Conservation (phyloP, 1,140 invertebrate species). For the Pantala flavescens region DNA sequence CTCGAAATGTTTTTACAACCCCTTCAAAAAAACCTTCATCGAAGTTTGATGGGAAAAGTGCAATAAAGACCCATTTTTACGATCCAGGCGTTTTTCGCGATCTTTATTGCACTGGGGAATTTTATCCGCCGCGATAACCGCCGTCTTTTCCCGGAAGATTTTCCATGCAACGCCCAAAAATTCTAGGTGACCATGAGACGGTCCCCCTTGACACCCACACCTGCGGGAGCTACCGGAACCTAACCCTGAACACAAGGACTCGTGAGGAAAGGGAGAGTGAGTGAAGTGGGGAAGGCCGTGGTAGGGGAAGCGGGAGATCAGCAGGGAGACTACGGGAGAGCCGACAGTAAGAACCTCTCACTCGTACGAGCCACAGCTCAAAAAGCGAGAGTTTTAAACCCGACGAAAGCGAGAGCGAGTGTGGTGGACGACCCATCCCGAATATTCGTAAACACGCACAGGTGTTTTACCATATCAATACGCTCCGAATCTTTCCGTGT, state of each 20-base stretch:
- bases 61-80: too few relatives aligned
- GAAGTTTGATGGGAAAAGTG: too few relatives aligned
- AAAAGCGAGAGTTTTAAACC: slow-evolving; percentile 1
- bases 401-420: neutral
- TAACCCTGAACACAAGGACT: neutral
- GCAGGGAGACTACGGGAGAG: neutral
- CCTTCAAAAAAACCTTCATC: too few relatives aligned
- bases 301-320: neutral
- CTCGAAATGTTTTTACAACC: too few relatives aligned
- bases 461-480: too few relatives aligned
- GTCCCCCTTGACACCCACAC: neutral
- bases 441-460: neutral
- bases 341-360: neutral
- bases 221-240: neutral
- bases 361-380: neutral
- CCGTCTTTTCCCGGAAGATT: too few relatives aligned
- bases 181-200: too few relatives aligned
- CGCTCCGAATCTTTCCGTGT: too few relatives aligned
- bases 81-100: too few relatives aligned
- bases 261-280: neutral
- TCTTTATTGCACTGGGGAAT: too few relatives aligned
- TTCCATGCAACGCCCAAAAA: too few relatives aligned
- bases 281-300: neutral
- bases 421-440: neutral
- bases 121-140: too few relatives aligned